These are phyloP conservation scores for Nymphicus hollandicus DNA, from an alignment of 2,113 vertebrate genomes.

Conservation along the genomic window DNA sequence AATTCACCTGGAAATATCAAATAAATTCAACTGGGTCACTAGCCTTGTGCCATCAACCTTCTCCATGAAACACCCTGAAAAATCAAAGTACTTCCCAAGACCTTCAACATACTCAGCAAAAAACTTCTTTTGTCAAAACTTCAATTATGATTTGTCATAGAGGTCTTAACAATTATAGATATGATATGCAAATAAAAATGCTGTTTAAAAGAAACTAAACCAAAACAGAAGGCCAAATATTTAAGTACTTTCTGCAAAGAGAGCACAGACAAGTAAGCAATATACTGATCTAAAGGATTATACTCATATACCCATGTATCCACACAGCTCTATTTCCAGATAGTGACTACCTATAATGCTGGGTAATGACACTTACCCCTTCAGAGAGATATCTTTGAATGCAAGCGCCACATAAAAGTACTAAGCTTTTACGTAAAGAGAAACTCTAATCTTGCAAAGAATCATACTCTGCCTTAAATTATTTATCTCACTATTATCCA, in stretches of 20 bases:
- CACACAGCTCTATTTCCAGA: not conserved
- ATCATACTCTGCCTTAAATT: not conserved
- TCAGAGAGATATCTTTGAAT: not conserved
- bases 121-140: not conserved
- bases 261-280: not conserved
- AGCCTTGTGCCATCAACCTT: not conserved
- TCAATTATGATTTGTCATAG: not conserved
- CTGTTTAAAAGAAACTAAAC: not conserved
- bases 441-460: not conserved
- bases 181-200: not conserved
- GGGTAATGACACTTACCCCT: not conserved
- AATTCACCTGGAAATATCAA: not conserved
- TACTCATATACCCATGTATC: not conserved
- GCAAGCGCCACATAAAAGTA: not conserved
- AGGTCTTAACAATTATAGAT: not conserved
- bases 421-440: not conserved
- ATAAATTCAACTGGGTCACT: not conserved
- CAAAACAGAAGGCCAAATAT: not conserved
- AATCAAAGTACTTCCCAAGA: not conserved
- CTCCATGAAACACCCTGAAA: not conserved
- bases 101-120: not conserved
- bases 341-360: not conserved
- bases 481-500: not conserved
- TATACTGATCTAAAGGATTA: not conserved
- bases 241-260: not conserved